Conservation (phyloP, 2,113 vertebrate genomes). For the Australoheros scitulus region DNA sequence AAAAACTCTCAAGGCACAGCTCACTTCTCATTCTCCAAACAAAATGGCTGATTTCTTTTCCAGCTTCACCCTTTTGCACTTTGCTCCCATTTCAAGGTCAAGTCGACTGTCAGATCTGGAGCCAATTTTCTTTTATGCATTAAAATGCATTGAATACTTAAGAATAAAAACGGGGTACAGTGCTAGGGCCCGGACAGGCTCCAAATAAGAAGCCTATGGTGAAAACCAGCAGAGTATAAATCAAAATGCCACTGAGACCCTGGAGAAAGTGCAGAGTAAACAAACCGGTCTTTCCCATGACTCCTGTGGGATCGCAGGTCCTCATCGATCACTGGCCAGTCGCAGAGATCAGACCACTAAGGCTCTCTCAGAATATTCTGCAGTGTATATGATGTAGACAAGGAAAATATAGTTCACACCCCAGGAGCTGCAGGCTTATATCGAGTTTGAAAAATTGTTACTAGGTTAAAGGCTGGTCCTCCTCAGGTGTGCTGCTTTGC, state of each 20-base stretch:
- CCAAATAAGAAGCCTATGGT: slow-evolving; percentile 50
- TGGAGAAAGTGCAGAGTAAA: slow-evolving; percentile 80
- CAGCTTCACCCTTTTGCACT: slow-evolving; percentile 47
- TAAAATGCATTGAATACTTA: slow-evolving; percentile 63
- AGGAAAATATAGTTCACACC: slow-evolving; percentile 36
- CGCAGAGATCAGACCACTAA: slow-evolving; percentile 41
- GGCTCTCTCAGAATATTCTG: slow-evolving; percentile 46
- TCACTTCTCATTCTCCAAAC: slow-evolving; percentile 60
- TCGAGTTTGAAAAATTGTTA: slow-evolving; percentile 23
- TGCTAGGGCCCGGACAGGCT: slow-evolving; percentile 20
- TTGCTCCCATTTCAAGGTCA: slow-evolving; percentile 51
- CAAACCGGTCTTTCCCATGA: slow-evolving; percentile 74
- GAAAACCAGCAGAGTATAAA: slow-evolving; percentile 69
- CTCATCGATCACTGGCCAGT: slow-evolving; percentile 74
- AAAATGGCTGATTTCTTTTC: slow-evolving; percentile 66
- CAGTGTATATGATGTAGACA: slow-evolving; percentile 38
- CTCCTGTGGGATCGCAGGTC: slow-evolving; percentile 58
- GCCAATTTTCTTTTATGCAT: slow-evolving; percentile 55
- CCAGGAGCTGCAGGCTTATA: slow-evolving; percentile 23
- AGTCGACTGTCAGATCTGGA: slow-evolving; percentile 48
- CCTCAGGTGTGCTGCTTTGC: slow-evolving; percentile 23
- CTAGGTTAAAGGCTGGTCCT: slow-evolving; percentile 41
- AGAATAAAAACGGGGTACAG: slow-evolving; percentile 50
- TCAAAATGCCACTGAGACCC: slow-evolving; percentile 74
- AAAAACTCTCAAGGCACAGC: slow-evolving; percentile 53